Conservation (phyloP, 1,140 invertebrate species). For the Trichonephila clavipes region DNA sequence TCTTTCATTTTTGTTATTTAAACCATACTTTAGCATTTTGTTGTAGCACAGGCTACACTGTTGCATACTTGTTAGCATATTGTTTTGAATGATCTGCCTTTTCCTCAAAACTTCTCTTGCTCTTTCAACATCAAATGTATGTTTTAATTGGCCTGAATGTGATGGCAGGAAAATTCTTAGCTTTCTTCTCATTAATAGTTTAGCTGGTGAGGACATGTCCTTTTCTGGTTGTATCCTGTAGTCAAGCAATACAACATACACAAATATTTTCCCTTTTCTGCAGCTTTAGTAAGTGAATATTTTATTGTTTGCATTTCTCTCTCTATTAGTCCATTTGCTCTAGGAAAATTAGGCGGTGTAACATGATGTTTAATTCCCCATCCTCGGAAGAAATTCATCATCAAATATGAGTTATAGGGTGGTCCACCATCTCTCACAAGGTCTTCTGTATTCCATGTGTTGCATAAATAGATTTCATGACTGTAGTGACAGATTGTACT, state of each 20-base stretch:
- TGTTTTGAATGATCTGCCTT: background rate
- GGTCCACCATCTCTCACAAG: slow-evolving; percentile 78
- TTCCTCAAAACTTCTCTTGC: background rate
- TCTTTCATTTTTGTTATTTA: background rate
- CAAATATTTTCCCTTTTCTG: slow-evolving; percentile 45
- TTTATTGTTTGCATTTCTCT: slow-evolving; percentile 61
- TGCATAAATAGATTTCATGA: slow-evolving; percentile 76
- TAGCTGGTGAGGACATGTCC: slow-evolving; percentile 25
- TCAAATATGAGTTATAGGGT: slow-evolving; percentile 25
- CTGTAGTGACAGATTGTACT: slow-evolving; percentile 66
- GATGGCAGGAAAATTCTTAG: slow-evolving; percentile 33
- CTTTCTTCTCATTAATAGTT: slow-evolving; percentile 61
- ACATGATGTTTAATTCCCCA: slow-evolving; percentile 34
- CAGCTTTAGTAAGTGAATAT: slow-evolving; percentile 14
- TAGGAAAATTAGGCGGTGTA: slow-evolving; percentile 18
- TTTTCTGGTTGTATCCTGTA: slow-evolving; percentile 49
- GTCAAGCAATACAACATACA: slow-evolving; percentile 42
- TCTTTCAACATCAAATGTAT: background rate
- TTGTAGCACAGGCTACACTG: too few species aligned
- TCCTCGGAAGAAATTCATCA: background rate
- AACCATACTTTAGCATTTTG: too few species aligned
- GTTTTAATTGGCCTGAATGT: background rate
- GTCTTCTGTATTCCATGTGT: slow-evolving; percentile 77
- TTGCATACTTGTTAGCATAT: too few species aligned
- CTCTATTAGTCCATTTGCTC: slow-evolving; percentile 65